phyloP scores from a whole-genome alignment of 2,797 vertebrate genomes.

The Pipistrellus nathusii region DNA sequence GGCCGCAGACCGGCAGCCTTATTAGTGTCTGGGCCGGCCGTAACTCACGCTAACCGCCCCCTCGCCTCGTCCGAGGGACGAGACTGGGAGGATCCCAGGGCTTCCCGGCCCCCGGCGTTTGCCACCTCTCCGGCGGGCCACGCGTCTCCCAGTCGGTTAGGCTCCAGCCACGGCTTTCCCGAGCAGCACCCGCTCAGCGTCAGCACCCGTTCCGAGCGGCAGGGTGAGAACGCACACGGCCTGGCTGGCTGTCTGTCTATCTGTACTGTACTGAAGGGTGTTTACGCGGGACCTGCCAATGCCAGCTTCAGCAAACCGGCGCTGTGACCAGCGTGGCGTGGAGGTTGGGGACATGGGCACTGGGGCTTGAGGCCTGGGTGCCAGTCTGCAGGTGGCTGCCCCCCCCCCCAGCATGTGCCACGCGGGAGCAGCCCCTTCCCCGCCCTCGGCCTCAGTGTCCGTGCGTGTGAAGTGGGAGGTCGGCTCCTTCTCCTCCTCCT shows the following conservation, averaged over 20 bases:
- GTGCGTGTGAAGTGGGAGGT: background rate
- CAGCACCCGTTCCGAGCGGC: rapidly evolving
- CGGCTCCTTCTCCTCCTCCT: background rate
- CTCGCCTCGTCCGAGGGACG: slow-evolving; percentile 35
- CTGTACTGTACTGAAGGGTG: background rate
- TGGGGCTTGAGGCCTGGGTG: background rate
- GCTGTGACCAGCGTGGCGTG: rapidly evolving
- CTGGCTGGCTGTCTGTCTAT: background rate
- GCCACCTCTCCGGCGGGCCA: background rate
- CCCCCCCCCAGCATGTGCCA: background rate
- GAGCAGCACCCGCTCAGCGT: background rate
- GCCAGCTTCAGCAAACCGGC: background rate
- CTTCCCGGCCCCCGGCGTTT: background rate
- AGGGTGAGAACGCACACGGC: background rate
- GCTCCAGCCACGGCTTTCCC: background rate
- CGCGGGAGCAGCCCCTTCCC: background rate
- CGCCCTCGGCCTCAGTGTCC: background rate
- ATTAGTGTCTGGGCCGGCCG: slow-evolving; percentile 73
- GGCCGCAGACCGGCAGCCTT: slow-evolving; percentile 70
- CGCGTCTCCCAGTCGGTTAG: background rate
- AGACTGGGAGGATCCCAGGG: background rate
- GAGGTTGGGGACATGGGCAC: background rate
- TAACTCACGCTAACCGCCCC: slow-evolving; percentile 71
- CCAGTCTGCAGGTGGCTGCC: background rate
- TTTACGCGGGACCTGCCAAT: background rate